Percentiles rank a stretch among this genome's conserved stretches.
Evolutionary conservation across 2,113 vertebrate genomes (phyloP).

Genomic region (Trichechus manatus): DNA sequence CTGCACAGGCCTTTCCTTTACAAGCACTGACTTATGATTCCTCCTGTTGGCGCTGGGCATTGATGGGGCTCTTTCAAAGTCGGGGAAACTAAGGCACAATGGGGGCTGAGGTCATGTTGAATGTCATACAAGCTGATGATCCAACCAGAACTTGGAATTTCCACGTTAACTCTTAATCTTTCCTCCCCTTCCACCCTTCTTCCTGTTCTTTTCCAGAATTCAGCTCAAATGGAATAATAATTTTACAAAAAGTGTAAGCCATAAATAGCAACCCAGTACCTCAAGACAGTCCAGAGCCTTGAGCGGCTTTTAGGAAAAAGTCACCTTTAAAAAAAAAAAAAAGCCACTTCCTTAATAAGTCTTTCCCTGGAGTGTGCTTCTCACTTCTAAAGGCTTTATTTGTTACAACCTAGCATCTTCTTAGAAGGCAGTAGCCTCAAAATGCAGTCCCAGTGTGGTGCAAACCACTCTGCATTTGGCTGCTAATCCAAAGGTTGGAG

Average conservation of each 20-base stretch:
- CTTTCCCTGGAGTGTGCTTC: not conserved
- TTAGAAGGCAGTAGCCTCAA: not conserved
- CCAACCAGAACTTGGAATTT: not conserved
- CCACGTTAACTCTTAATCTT: not conserved
- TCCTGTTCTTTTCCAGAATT: not conserved
- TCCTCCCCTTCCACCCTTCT: not conserved
- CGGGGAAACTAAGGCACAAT: not conserved
- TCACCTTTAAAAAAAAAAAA: not conserved
- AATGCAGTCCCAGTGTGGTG: too few relatives aligned
- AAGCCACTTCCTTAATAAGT: not conserved
- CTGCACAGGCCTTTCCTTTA: not conserved
- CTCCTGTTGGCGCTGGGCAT: not conserved
- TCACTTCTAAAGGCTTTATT: not conserved
- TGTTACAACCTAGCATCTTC: not conserved
- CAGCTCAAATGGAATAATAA: not conserved
- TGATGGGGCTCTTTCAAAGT: not conserved
- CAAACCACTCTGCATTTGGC: too few relatives aligned
- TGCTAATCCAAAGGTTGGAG: too few relatives aligned
- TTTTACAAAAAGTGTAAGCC: not conserved
- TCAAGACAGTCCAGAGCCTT: not conserved
- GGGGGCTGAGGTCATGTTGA: accelerated
- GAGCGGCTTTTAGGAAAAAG: not conserved
- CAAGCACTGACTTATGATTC: not conserved
- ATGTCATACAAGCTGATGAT: not conserved
- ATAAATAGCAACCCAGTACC: not conserved